These are phyloP conservation scores for Panorpa germanica DNA, from an alignment of 2,888 invertebrate species.

Conservation along the genomic window DNA sequence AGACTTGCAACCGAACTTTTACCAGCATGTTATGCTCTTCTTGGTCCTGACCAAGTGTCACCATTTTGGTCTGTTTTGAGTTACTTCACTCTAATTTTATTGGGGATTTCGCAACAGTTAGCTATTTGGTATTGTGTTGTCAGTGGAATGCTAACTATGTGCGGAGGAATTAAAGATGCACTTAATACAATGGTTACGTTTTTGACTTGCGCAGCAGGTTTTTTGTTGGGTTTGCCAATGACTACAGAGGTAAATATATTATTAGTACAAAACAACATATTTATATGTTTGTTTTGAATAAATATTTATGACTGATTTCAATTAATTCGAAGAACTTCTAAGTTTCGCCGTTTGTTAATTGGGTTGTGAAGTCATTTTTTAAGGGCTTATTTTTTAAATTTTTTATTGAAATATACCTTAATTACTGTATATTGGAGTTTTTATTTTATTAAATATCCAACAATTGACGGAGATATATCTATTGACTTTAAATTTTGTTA, in stretches of 20 bases:
- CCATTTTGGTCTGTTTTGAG: slow-evolving; percentile 80
- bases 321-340: too few relatives aligned
- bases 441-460: too few relatives aligned
- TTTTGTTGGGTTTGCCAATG: slow-evolving; percentile 66
- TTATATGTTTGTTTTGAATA: too few relatives aligned
- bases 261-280: too few relatives aligned
- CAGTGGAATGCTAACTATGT: slow-evolving; percentile 63
- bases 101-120: slow-evolving; percentile 74
- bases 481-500: slow-evolving; percentile 10
- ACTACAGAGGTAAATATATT: slow-evolving; percentile 55
- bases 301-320: too few relatives aligned
- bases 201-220: slow-evolving; percentile 64
- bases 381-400: too few relatives aligned
- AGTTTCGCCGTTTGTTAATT: too few relatives aligned
- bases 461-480: too few relatives aligned
- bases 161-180: slow-evolving; percentile 45
- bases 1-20: slow-evolving; percentile 79
- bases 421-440: too few relatives aligned
- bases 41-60: slow-evolving; percentile 56
- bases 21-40: slow-evolving; percentile 62
- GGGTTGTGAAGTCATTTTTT: too few relatives aligned
- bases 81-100: slow-evolving; percentile 66
- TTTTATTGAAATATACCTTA: too few relatives aligned
- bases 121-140: slow-evolving; percentile 87
- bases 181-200: slow-evolving; percentile 75